Conservation (phyloP, 2,113 vertebrate species). For the Hydropotes inermis region DNA sequence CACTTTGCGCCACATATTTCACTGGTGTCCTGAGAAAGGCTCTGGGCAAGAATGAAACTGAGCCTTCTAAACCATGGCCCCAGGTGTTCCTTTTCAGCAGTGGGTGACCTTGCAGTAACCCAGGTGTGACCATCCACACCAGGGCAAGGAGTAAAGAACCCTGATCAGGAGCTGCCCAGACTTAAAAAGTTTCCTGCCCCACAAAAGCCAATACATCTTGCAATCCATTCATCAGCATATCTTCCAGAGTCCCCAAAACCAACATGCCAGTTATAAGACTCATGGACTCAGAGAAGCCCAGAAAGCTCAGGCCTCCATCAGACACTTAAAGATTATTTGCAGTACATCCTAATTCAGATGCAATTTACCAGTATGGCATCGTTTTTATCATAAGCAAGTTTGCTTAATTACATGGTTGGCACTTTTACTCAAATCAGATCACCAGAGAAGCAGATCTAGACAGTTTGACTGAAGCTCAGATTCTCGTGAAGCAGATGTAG, state of each 20-base stretch:
- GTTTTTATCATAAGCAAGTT: not conserved
- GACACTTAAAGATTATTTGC: not conserved
- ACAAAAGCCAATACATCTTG: not conserved
- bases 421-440: not conserved
- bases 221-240: not conserved
- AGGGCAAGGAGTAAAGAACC: not conserved
- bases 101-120: no score
- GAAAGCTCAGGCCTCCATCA: not conserved
- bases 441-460: not conserved
- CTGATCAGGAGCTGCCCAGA: accelerated
- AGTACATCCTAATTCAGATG: not conserved
- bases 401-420: not conserved
- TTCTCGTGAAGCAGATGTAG: not conserved
- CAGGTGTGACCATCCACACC: not conserved
- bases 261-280: not conserved
- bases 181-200: not conserved
- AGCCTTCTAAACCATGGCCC: not conserved
- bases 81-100: accelerated
- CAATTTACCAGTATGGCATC: not conserved
- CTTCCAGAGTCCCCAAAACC: not conserved
- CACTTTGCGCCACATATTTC: accelerated
- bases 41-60: not conserved
- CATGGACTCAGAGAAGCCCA: not conserved
- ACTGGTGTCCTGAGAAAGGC: no score
- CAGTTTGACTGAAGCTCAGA: not conserved